Base-by-base conservation (phyloP, 2,113 vertebrate genomes). In the Stegastes partitus region DNA sequence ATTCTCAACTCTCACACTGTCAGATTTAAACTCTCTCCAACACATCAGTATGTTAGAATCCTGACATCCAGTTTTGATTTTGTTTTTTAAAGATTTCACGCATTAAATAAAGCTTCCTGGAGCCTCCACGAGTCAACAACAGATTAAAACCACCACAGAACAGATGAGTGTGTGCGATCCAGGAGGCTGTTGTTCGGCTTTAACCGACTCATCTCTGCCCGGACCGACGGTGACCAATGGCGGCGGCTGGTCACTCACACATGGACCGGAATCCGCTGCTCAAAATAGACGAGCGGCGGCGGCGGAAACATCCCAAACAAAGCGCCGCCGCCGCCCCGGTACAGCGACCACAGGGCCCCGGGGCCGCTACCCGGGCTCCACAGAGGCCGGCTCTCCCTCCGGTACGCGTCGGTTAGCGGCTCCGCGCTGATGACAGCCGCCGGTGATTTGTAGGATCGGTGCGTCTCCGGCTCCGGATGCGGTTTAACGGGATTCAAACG, bases 191-290 rank as follows among this genome's bases (percentile, higher is more conserved):
- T 15, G 39, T 9, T 57, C 23, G 2, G 23, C 2, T 45, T 45
- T 9, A 22, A 53, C 9, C 21, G 70, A 83, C 14, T 51, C 59
- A 70, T 56, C 47, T 44, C 18, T 47, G 70, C 56, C 70, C 42
- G 18, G 19, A 44, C 67, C 59, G 74, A 74, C 73, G 54, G 56
- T 55, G 71, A 86, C 83, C 85, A 89, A 86, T 89, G 87, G 84
- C 70, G 84, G 57, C 82, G 31, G 39, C 61, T 67, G 79, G 5
- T 21, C 82, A 54, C 2, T 59, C 42, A 26, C 77, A 65, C 80
- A 69, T 70, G 75, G 47, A 55, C 67, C 54, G 76, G 74, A 82
- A 84, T 70, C 70, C 67, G 53, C 47, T 67, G 42, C 8, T 5
- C 1, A 58, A 83, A 89, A 85, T 83, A 83, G 74, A 84, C 23